Conservation (phyloP, 2,113 vertebrate species). For the Noturus placidus region DNA sequence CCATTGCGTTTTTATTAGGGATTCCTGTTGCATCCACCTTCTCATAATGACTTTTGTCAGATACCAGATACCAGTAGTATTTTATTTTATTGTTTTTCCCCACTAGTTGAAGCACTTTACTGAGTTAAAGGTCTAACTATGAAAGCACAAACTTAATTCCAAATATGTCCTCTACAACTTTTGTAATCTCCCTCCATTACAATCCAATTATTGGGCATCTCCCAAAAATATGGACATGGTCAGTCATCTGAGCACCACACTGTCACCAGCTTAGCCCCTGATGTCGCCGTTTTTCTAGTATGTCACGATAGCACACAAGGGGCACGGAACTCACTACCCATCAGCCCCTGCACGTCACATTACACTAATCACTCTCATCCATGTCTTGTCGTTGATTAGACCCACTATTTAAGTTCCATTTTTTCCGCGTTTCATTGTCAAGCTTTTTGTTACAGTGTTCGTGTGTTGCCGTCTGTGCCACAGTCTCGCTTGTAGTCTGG, state of each 20-base stretch:
- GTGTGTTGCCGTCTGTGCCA: too few species aligned
- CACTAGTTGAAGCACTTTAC: not conserved
- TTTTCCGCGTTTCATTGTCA: too few species aligned
- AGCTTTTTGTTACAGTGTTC: too few species aligned
- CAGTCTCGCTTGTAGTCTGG: too few species aligned
- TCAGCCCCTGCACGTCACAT: too few species aligned
- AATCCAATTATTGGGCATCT: not conserved
- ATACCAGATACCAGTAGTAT: not conserved
- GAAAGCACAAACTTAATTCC: not conserved
- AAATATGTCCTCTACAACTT: not conserved
- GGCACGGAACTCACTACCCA: too few species aligned
- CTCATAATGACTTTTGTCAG: not conserved
- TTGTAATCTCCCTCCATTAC: not conserved
- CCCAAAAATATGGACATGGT: not conserved
- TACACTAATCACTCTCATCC: too few species aligned
- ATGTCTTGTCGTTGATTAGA: too few species aligned
- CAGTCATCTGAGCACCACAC: not conserved
- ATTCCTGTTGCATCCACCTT: not conserved
- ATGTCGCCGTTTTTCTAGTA: not conserved
- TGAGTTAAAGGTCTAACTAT: not conserved
- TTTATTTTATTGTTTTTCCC: not conserved
- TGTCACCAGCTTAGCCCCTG: not conserved
- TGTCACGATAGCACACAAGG: too few species aligned
- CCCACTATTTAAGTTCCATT: too few species aligned
- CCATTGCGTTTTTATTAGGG: not conserved